phyloP scores from a whole-genome alignment of 2,797 vertebrate species.

The Parotocinclus haroldoi region DNA sequence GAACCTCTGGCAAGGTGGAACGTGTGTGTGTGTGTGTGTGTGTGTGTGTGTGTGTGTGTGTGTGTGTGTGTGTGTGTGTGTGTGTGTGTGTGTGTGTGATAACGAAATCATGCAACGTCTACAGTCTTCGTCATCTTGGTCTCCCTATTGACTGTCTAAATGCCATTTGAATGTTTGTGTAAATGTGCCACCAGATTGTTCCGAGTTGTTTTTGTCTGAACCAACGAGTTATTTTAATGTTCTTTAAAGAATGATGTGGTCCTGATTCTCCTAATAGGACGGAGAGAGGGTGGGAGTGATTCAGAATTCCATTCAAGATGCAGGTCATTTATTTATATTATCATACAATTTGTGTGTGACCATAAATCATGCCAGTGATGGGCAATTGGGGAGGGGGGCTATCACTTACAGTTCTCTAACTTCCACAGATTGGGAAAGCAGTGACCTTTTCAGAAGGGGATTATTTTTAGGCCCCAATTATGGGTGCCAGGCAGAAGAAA shows the following conservation, averaged over 20 bases:
- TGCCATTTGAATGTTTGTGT: constrained; percentile 39
- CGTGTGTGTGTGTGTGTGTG: no score
- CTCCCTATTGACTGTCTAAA: constrained; percentile 63
- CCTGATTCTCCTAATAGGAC: neutral
- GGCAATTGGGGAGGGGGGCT: neutral
- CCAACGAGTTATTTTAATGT: constrained; percentile 7
- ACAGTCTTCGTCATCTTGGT: constrained; percentile 36
- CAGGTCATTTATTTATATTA: constrained; percentile 43
- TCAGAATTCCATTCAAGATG: constrained; percentile 25
- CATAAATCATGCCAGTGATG: constrained; percentile 34
- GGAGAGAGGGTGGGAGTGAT: neutral
- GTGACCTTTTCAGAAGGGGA: constrained; percentile 29
- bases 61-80: neutral
- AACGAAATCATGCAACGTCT: neutral
- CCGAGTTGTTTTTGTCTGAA: constrained; percentile 2
- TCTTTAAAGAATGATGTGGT: constrained; percentile 21
- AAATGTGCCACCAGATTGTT: constrained; percentile 16
- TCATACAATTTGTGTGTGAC: constrained; percentile 16
- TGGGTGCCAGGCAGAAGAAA: neutral
- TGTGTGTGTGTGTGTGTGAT: no score
- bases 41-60: no score
- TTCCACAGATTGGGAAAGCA: constrained; percentile 19
- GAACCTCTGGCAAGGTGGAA: no score
- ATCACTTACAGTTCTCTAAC: constrained; percentile 30
- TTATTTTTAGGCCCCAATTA: constrained; percentile 31